Evolutionary conservation across 2,113 vertebrate species (phyloP), one percentile per base, ranked within the genome.

Genomic region (Parus major): DNA sequence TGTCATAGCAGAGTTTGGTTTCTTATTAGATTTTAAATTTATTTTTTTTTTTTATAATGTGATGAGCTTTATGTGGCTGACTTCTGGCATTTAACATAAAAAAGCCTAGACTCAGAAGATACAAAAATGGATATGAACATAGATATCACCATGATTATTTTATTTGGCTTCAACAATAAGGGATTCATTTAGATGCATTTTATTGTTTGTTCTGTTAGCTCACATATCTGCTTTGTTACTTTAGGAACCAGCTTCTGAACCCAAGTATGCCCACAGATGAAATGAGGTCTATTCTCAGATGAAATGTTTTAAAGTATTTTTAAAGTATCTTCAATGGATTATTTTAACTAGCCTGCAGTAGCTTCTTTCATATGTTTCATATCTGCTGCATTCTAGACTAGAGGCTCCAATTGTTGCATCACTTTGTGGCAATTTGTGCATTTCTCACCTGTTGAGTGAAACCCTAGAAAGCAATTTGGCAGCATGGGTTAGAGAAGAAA

Each of bases 361-460:
- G 35, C 29, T 92, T 89, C 31, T 80, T 95, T 91, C 61, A 56
- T 36, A 41, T 21, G 39, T 12, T 94, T 66, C 31, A 69, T 33
- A 41, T 78, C 18, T 86, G 52, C 31, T 35, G 60, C n/a, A 83
- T 50, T 19, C 25, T 55, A 80, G 68, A 71, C 21, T 61, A 36
- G 61, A 94, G 72, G 53, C 59, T 61, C 65, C 12, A 7, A 93
- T 75, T 82, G 63, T 61, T 0, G 0, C n/a, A 29, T 90, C 87
- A 86, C 21, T 96, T 44, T 14, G 4, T 57, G 59, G 78, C 46
- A 59, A 53, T 90, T 90, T 71, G 78, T 71, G 25, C 4, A 0
- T 75, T 97, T 96, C 82, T 97, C 88, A 95, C 56, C 80, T 92
- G 56, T 82, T 94, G 55, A 25, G 72, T 79, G 93, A 94, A 97